Base-by-base conservation (phyloP, 2,113 vertebrate species). In the Recurvirostra avosetta region DNA sequence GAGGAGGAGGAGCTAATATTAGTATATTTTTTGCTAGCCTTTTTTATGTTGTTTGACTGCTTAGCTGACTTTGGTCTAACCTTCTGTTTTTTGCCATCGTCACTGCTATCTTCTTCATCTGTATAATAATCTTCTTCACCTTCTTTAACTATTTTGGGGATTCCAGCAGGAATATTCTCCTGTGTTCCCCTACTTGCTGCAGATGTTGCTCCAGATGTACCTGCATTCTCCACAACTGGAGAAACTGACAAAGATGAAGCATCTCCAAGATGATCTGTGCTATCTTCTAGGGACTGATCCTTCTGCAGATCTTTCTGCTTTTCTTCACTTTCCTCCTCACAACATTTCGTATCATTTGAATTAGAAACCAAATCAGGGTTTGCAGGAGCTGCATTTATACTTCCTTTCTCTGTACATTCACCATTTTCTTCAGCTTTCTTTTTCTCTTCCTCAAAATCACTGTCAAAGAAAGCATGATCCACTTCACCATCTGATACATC, bases 401-500 rank as follows among this genome's bases (percentile, higher is more conserved):
- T 79, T 96, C 22, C 72, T 91, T 86, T 67, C 87, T 96, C 94
- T 94, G 84, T 5, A 38, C 20, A 38, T 26, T 92, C 73, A 90
- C 62, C 36, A n/a, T 74, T 94, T 93, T 96, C 95, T 87, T 97
- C 95, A 52, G 61, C 86, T 97, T 97, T 97, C 78, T 96, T 97
- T 90, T 93, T 71, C 49, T 97, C 97, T 80, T 95, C 97, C 76
- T 99, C 99, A 92, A 97, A 97, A 94, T 99, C 99, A 91, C 99
- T 99, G 93, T 99, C 99, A 88, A 99, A 99, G 97, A 99, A 99
- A 14, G 99, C 98, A 91, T 99, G 99, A 97, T 99, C 99, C 72
- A 99, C 99, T 97, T 99, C 99, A 72, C 97, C 98, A 52, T 99
- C 98, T 49, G 98, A 98, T n/a, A 98, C 18, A 66, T 98, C 98